These are phyloP conservation scores for Oxytorus armatus DNA, from an alignment of 2,888 invertebrate species.

Conservation along the genomic window DNA sequence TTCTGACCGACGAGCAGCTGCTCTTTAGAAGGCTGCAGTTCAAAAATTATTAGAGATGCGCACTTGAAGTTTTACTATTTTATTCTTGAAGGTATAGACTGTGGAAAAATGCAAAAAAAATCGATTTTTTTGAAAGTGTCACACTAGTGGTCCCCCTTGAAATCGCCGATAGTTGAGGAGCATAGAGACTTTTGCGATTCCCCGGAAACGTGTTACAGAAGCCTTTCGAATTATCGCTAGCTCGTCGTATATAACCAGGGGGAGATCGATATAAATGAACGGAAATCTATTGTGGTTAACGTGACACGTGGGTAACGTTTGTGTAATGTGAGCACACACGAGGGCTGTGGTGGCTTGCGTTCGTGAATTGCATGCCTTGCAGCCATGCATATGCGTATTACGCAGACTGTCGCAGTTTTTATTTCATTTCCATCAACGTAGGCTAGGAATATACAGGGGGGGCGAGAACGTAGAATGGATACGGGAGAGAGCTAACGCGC, in stretches of 20 bases:
- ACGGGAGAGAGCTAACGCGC: not conserved
- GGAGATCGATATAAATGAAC: not conserved
- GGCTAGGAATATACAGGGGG: not conserved
- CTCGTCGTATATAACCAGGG: not conserved
- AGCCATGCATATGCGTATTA: slow-evolving; percentile 23
- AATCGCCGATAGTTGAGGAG: no score
- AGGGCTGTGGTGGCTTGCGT: not conserved
- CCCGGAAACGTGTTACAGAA: no score
- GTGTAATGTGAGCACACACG: not conserved
- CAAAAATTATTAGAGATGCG: no score
- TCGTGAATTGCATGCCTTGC: not conserved
- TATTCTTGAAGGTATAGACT: no score
- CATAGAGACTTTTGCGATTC: no score
- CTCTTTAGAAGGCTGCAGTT: no score
- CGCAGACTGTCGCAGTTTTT: slow-evolving; percentile 26
- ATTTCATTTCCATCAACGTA: slow-evolving; percentile 25
- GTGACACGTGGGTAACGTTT: not conserved
- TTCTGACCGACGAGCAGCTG: no score
- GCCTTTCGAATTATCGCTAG: not conserved
- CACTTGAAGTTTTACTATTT: no score
- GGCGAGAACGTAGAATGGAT: not conserved
- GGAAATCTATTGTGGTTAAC: slow-evolving; percentile 13
- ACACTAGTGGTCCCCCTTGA: no score
- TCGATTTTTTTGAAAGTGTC: no score
- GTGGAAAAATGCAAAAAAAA: no score